Percentiles rank a stretch among this genome's conserved stretches.
Evolutionary conservation across 2,797 vertebrate species (phyloP).

Genomic region (Arrhamphus sclerolepis): DNA sequence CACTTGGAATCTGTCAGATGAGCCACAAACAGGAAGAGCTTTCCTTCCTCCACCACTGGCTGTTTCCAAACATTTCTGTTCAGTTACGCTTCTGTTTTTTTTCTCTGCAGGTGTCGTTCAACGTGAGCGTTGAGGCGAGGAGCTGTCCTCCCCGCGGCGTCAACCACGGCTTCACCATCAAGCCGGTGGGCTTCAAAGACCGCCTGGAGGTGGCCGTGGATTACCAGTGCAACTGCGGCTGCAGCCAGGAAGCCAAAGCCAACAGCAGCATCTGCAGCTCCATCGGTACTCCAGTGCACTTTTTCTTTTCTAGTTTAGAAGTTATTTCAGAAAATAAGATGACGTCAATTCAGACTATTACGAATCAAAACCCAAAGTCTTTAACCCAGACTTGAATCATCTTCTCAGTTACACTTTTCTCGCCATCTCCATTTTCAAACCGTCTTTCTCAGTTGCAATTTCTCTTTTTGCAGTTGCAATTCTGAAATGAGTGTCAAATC

Average conservation of each 20-base stretch:
- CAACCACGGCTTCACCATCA: constrained; percentile 87
- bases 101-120: constrained; percentile 88
- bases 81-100: neutral
- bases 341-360: too few relatives aligned
- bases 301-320: too few relatives aligned
- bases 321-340: too few relatives aligned
- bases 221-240: constrained; percentile 88
- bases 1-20: too few relatives aligned
- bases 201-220: constrained; percentile 86
- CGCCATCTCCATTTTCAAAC: too few relatives aligned
- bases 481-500: too few relatives aligned
- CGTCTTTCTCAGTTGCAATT: too few relatives aligned
- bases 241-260: constrained; percentile 67
- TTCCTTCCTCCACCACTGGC: neutral
- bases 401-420: too few relatives aligned
- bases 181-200: constrained; percentile 95
- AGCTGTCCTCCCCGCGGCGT: constrained; percentile 81
- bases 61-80: neutral
- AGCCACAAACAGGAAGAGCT: constrained; percentile 11
- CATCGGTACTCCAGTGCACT: constrained; percentile 65
- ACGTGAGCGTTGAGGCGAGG: constrained; percentile 88
- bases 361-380: too few relatives aligned
- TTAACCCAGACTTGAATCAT: too few relatives aligned
- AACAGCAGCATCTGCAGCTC: constrained; percentile 88
- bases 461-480: too few relatives aligned